These are phyloP conservation scores for Pterocles orientalis DNA, from an alignment of 2,113 vertebrate genomes.

Conservation along the genomic window DNA sequence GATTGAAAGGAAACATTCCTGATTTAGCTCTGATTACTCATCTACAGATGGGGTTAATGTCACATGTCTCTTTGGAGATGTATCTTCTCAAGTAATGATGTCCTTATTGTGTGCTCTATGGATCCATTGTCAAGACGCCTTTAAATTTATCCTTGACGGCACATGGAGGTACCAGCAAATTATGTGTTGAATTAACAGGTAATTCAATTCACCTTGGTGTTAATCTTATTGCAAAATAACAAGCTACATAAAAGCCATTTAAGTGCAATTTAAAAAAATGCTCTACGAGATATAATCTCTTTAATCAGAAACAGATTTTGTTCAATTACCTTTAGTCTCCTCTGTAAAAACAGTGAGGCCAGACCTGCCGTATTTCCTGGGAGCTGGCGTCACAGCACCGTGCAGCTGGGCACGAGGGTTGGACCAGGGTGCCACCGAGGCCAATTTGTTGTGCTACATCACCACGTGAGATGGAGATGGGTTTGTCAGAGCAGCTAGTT, in stretches of 20 bases:
- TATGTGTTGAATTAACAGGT: slow-evolving; percentile 55
- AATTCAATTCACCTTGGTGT: slow-evolving; percentile 56
- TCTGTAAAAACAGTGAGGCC: neutral
- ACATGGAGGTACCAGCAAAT: slow-evolving; percentile 39
- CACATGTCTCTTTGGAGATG: slow-evolving; percentile 45
- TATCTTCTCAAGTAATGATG: slow-evolving; percentile 48
- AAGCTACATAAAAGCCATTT: slow-evolving; percentile 51
- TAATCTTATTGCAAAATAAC: slow-evolving; percentile 62
- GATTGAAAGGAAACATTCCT: slow-evolving; percentile 42
- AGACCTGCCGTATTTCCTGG: neutral
- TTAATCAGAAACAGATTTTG: slow-evolving; percentile 53
- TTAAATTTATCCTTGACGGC: slow-evolving; percentile 47
- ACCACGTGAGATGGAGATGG: too few relatives aligned
- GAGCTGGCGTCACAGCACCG: rapidly evolving
- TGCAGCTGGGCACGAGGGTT: neutral
- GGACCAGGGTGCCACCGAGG: neutral
- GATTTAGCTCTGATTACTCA: slow-evolving; percentile 65
- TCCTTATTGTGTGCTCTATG: slow-evolving; percentile 39
- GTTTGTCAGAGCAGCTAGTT: neutral
- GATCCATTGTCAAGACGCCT: slow-evolving; percentile 4
- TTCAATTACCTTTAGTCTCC: slow-evolving; percentile 2
- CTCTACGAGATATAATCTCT: slow-evolving; percentile 23
- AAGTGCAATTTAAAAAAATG: slow-evolving; percentile 15
- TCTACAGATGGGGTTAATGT: slow-evolving; percentile 65
- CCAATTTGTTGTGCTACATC: neutral